These are phyloP conservation scores for Nesoenas mayeri DNA, from an alignment of 2,113 vertebrate genomes.

Conservation along the genomic window DNA sequence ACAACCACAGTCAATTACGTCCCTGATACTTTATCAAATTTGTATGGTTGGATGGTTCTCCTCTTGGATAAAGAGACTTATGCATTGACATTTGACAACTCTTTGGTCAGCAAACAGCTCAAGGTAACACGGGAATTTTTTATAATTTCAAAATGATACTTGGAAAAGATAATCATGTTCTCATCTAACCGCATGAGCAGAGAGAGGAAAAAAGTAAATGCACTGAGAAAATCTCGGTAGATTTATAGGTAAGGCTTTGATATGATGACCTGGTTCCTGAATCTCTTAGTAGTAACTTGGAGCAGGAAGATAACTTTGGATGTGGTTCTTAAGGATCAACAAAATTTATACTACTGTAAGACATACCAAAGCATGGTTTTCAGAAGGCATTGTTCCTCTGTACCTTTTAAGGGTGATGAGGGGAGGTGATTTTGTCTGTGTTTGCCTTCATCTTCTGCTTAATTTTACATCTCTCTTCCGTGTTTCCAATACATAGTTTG, in stretches of 20 bases:
- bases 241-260: background rate
- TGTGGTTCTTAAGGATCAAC: background rate
- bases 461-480: background rate
- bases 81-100: constrained; percentile 43
- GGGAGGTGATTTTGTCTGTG: background rate
- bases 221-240: background rate
- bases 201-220: background rate
- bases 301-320: background rate
- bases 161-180: background rate
- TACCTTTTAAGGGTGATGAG: background rate
- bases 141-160: background rate
- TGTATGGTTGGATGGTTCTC: constrained; percentile 73
- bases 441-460: background rate
- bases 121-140: constrained; percentile 50
- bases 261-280: background rate
- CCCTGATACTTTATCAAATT: constrained; percentile 71
- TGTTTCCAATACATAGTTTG: background rate
- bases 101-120: constrained; percentile 30
- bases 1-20: constrained; percentile 71
- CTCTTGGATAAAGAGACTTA: constrained; percentile 76
- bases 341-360: background rate
- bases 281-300: background rate
- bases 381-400: background rate
- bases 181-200: background rate
- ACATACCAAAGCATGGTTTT: background rate